phyloP scores from a whole-genome alignment of 2,888 invertebrate genomes.

The Anarsia innoxiella region DNA sequence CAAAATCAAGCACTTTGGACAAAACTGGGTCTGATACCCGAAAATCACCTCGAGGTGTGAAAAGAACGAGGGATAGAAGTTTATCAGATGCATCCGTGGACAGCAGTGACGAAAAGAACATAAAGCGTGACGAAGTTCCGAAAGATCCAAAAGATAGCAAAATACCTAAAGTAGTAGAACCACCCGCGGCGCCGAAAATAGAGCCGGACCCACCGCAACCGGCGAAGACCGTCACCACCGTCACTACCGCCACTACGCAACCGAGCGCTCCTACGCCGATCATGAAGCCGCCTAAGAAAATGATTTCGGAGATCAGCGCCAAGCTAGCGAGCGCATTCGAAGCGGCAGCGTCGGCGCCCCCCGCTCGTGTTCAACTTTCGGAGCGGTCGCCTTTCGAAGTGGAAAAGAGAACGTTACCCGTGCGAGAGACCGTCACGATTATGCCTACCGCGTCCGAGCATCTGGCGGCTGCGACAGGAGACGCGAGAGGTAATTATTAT shows the following conservation, averaged over 20 bases:
- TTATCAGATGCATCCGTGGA: slow-evolving; percentile 79
- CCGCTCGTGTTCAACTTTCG: slow-evolving; percentile 15
- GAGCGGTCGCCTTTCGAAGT: slow-evolving; percentile 16
- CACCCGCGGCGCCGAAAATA: slow-evolving; percentile 22
- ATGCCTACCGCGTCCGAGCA: slow-evolving; percentile 18
- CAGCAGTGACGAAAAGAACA: slow-evolving; percentile 74
- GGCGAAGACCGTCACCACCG: slow-evolving; percentile 18
- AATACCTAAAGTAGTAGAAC: slow-evolving; percentile 35
- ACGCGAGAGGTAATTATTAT: slow-evolving; percentile 10
- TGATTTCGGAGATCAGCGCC: slow-evolving; percentile 64
- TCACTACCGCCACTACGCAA: slow-evolving; percentile 6
- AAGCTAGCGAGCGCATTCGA: slow-evolving; percentile 55
- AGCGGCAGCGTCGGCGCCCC: slow-evolving; percentile 25
- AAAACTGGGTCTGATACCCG: slow-evolving; percentile 54
- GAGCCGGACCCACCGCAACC: slow-evolving; percentile 19
- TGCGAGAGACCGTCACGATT: slow-evolving; percentile 15
- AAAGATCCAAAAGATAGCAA: slow-evolving; percentile 37
- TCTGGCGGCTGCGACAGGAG: slow-evolving; percentile 20
- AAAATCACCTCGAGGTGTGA: slow-evolving; percentile 79
- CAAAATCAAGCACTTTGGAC: slow-evolving; percentile 38
- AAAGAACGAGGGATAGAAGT: slow-evolving; percentile 78
- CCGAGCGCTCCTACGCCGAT: slow-evolving; percentile 37
- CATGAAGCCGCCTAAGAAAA: slow-evolving; percentile 60
- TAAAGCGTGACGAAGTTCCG: slow-evolving; percentile 40
- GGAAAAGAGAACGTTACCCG: slow-evolving; percentile 18